Base-by-base conservation (phyloP, 37 sponge, comb jelly and placozoan species). In the Petrosia ficiformis region DNA sequence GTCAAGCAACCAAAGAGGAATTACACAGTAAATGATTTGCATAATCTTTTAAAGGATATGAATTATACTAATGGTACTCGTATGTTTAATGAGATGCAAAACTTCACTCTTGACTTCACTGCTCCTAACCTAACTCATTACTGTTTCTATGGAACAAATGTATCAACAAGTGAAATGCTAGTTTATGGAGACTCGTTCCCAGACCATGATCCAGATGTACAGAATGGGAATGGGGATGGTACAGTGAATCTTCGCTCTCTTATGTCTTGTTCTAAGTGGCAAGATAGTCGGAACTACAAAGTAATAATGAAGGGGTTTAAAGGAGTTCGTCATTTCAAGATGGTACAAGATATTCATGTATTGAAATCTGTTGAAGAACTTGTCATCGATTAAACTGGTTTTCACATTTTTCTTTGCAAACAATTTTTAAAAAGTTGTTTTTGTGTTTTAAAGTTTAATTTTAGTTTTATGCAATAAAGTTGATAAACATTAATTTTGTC, bases 11-110 rank as follows among this genome's bases (percentile, higher is more conserved):
- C 80, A 10, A 52, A 41, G n/a, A 71, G 79, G 43, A 89, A 71
- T 48, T 92, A 91, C 72, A 92, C 92, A 0, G 88, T 81, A 3
- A 22, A 29, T 14, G 81, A 95, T 32, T 88, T 86, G 38, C 56
- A 82, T 25, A 80, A 38, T 16, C 58, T 95, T 0, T 88, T 95
- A 25, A 8, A 21, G 6, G 83, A 77, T 52, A 68, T 80, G 1
- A 33, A 79, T 1, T 57, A 65, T 0, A 56, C 80, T 3, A 43
- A 79, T 32, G 93, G 90, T 0, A 48, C 54, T 48, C 54, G 54
- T 14, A 48, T 48, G 54, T 48, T 19, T 48, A 48, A 48, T 14
- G 54, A 48, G 14, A 14, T 48, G 14, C 4, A 59, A 72, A 78
- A 70, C 31, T 58, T 79, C 28, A 28, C n/a, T 0, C 56, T 14